These are phyloP conservation scores for Papilio gigon DNA, from an alignment of 2,888 invertebrate species.

Conservation along the genomic window DNA sequence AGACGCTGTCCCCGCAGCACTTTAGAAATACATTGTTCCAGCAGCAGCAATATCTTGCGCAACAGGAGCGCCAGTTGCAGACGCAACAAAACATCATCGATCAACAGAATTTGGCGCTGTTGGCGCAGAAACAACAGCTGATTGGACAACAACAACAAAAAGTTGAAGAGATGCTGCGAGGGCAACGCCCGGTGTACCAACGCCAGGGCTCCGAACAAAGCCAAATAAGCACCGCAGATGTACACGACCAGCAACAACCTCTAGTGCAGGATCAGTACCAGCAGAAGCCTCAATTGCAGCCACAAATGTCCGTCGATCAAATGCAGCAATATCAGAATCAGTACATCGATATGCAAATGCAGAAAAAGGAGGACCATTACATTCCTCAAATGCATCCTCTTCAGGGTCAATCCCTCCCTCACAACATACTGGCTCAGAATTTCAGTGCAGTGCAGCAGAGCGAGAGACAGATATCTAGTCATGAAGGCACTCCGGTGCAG, in stretches of 20 bases:
- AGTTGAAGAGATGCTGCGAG: constrained; percentile 68
- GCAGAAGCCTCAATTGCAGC: constrained; percentile 63
- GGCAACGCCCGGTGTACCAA: constrained; percentile 72
- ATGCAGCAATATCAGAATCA: constrained; percentile 66
- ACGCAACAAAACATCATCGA: constrained; percentile 82
- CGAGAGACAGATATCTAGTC: constrained; percentile 79
- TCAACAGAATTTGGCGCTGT: constrained; percentile 79
- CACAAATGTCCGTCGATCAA: constrained; percentile 71
- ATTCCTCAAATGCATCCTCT: constrained; percentile 63
- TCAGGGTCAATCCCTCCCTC: constrained; percentile 76
- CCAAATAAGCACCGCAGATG: constrained; percentile 68
- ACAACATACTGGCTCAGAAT: constrained; percentile 70
- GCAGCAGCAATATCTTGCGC: constrained; percentile 79
- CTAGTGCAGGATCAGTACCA: constrained; percentile 63
- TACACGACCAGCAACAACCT: constrained; percentile 64
- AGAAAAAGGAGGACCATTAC: constrained; percentile 70
- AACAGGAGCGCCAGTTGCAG: constrained; percentile 78
- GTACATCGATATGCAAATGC: constrained; percentile 61
- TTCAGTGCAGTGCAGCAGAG: constrained; percentile 70
- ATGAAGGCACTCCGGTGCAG: constrained; percentile 79
- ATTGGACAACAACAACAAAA: constrained; percentile 81
- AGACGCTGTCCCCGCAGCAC: constrained; percentile 75
- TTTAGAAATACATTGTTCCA: constrained; percentile 64
- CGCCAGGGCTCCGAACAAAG: constrained; percentile 77
- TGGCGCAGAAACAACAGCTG: constrained; percentile 77